Evolutionary conservation across 2,797 vertebrate genomes (phyloP).

Genomic region (Euphonia xanthogaster): DNA sequence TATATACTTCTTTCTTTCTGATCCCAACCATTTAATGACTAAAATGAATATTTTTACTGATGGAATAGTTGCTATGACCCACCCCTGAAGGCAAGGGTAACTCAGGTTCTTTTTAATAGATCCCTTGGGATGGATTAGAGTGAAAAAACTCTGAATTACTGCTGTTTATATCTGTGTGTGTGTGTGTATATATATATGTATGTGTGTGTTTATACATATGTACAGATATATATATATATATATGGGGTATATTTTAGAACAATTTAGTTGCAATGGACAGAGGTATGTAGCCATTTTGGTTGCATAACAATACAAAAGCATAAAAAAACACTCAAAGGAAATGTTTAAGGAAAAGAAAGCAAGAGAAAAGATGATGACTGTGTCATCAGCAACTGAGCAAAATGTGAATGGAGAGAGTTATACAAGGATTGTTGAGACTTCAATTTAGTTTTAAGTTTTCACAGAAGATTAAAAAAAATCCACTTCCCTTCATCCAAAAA

Average conservation of each 20-base stretch:
- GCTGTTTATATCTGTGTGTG: neutral
- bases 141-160: neutral
- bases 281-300: neutral
- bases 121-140: neutral
- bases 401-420: neutral
- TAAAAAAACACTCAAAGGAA: neutral
- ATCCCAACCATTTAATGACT: neutral
- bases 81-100: accelerated
- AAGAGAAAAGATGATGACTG: accelerated
- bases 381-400: neutral
- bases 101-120: neutral
- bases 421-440: accelerated
- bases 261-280: neutral
- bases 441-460: neutral
- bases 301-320: neutral
- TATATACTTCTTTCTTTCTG: neutral
- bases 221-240: too few relatives aligned
- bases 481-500: neutral
- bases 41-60: neutral
- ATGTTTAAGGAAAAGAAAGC: neutral
- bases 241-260: neutral
- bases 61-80: neutral
- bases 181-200: accelerated
- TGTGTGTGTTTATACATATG: neutral
- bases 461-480: neutral